Evolutionary conservation across 2,113 vertebrate genomes (phyloP), one percentile per base, ranked within the genome.

Genomic region (Myrmophylax atrothorax): DNA sequence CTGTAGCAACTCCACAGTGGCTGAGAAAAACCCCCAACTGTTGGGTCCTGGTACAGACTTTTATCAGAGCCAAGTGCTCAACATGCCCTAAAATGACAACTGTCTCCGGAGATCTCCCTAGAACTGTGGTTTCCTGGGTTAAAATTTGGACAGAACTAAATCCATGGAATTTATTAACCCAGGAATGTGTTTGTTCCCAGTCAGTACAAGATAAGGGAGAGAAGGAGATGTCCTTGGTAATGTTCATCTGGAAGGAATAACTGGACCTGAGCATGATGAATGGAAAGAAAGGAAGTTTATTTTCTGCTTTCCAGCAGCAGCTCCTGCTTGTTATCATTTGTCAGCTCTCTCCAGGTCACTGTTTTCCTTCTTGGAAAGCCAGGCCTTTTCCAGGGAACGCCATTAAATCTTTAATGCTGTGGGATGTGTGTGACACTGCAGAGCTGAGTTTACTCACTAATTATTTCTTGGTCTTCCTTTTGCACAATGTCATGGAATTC

Each of bases 281-380:
- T 93, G 59, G 33, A 70, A 53, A 66, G 59, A 88, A 69, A 90
- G 87, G 81, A 88, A 88, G 90, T 86, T 92, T 86, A 66, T 90
- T 86, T 93, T 96, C 88, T 92, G 90, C 75, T 73, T 91, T 84
- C 40, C 63, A 79, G 25, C 74, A 79, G 46, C 53, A 68, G 62
- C 29, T 92, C 80, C 87, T 73, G 87, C 73, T 94, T 84, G 62
- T 69, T 91, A 33, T 64, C 52, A 79, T 46, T 83, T 85, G 66
- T 93, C 87, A 93, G 80, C 74, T 73, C 29, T 82, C 70, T 91
- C 59, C 50, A 69, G 78, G n/a, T 44, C 2, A 1, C 44, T 87
- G 46, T 81, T 94, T 85, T 84, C 50, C 56, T 63, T 87, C 40
- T 79, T 76, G 67, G 77, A 66, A 80, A 73, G 60, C 13, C 37